Percentiles rank a stretch among this genome's conserved stretches.
These are phyloP conservation scores for Riparia riparia DNA, from an alignment of 2,113 vertebrate species.

Conservation along the genomic window DNA sequence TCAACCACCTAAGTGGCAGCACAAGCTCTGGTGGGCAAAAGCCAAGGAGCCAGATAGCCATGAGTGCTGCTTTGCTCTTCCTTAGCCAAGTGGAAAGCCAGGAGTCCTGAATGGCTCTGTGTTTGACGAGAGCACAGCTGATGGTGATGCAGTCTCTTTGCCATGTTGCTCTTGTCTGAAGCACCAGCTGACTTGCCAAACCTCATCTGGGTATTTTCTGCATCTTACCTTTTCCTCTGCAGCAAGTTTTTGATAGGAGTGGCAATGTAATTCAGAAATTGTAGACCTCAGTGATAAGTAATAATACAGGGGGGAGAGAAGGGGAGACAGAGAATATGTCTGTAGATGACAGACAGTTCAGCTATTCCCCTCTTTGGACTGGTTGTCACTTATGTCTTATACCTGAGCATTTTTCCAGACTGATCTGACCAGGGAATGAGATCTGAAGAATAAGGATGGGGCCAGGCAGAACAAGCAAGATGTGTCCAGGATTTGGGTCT, in stretches of 20 bases:
- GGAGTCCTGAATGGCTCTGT: rapidly evolving
- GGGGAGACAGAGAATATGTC: background rate
- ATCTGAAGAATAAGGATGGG: background rate
- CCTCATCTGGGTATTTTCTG: background rate
- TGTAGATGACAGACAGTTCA: background rate
- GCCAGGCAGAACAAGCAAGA: background rate
- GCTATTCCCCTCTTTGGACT: background rate
- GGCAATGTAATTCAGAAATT: background rate
- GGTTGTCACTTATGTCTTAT: background rate
- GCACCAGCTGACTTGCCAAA: background rate
- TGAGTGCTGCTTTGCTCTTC: background rate
- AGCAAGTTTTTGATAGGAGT: background rate
- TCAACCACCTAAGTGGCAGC: background rate
- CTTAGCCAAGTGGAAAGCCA: background rate
- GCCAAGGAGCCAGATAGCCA: background rate
- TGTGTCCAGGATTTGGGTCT: background rate
- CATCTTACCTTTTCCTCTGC: background rate
- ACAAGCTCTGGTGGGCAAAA: background rate
- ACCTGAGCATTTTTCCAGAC: background rate
- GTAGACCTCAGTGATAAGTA: background rate
- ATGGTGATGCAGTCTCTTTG: background rate
- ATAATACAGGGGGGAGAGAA: background rate
- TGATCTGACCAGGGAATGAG: background rate
- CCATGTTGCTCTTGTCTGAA: background rate
- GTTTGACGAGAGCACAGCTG: background rate